A percentile compares a stretch with the other conserved stretches of the same genome.
Evolutionary conservation across 2,797 vertebrate genomes (phyloP).

Genomic region (Cebuella pygmaea): DNA sequence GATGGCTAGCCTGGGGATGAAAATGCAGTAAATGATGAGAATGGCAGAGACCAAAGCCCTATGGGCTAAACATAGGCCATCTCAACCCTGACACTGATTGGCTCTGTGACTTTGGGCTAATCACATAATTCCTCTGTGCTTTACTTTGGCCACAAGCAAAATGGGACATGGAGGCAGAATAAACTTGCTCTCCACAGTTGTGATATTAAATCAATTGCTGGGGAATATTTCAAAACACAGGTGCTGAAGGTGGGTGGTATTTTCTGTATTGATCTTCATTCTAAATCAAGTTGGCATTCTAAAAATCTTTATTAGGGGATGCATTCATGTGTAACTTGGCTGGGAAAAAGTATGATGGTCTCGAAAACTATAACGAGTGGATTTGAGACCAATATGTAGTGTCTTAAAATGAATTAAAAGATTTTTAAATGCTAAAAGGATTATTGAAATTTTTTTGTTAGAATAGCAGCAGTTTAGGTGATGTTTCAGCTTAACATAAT

Average conservation of each 20-base stretch:
- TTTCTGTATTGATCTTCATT: slow-evolving; percentile 14
- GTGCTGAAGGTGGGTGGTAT: neutral
- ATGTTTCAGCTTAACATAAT: neutral
- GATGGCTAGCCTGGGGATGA: neutral
- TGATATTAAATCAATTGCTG: neutral
- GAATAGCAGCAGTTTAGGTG: neutral
- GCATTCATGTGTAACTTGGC: neutral
- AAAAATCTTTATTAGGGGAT: slow-evolving; percentile 20
- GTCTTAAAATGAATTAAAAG: neutral
- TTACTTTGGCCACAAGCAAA: neutral
- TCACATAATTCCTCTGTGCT: slow-evolving; percentile 18
- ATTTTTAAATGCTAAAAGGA: neutral
- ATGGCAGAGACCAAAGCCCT: neutral
- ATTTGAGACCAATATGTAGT: neutral
- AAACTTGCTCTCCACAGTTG: neutral
- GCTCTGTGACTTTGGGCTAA: slow-evolving; percentile 43
- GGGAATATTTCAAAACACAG: neutral
- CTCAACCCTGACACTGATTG: neutral
- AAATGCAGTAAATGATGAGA: neutral
- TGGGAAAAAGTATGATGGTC: neutral
- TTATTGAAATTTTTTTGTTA: neutral
- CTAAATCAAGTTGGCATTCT: slow-evolving; percentile 25
- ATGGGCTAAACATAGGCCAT: neutral
- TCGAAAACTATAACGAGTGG: neutral
- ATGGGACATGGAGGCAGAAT: neutral